phyloP scores from a whole-genome alignment of 2,113 vertebrate genomes.

The Fukomys damarensis region DNA sequence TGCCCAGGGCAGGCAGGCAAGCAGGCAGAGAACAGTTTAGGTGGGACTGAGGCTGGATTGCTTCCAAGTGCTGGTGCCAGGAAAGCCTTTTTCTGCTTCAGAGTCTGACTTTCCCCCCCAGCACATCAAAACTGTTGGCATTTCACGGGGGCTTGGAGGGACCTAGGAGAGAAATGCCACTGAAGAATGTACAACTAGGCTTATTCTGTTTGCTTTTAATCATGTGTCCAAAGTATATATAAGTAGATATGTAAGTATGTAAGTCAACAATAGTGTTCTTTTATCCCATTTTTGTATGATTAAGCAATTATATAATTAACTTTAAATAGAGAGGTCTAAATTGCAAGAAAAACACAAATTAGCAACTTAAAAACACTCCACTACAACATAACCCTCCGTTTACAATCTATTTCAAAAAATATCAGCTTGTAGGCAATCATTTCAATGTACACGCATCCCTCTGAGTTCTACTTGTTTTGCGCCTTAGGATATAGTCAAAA shows the following conservation, averaged over 20 bases:
- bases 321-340: conserved; percentile 52
- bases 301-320: conserved; percentile 63
- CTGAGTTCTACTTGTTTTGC: background rate
- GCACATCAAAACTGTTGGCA: background rate
- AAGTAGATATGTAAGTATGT: conserved; percentile 44
- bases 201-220: conserved; percentile 43
- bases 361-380: conserved; percentile 48
- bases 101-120: background rate
- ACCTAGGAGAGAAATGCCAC: background rate
- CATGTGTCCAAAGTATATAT: conserved; percentile 33
- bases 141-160: background rate
- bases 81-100: background rate
- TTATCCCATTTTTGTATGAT: conserved; percentile 56
- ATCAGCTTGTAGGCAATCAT: conserved; percentile 11
- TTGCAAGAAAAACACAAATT: conserved; percentile 57
- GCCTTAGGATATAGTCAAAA: background rate
- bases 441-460: background rate
- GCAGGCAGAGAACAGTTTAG: background rate
- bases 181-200: background rate
- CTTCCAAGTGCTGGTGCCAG: background rate
- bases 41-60: background rate
- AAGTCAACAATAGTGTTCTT: conserved; percentile 54
- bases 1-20: background rate
- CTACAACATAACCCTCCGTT: conserved; percentile 12
- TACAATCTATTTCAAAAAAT: conserved; percentile 62